Evolutionary conservation across 2,888 invertebrate species (phyloP).

Genomic region (Drosophila neonasuta): DNA sequence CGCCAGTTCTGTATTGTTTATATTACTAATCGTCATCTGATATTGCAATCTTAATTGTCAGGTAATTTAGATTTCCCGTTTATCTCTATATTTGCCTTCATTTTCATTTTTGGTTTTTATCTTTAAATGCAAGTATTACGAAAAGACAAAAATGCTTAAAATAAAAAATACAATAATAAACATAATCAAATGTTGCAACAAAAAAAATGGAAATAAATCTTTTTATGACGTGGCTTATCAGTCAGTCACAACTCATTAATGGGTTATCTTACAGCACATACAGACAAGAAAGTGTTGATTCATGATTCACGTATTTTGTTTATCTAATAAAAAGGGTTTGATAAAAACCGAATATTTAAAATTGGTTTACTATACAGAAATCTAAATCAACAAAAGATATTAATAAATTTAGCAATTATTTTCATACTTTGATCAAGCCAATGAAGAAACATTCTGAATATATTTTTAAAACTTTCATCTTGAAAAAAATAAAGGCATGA

Average conservation of each 20-base stretch:
- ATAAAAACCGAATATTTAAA: constrained; percentile 30
- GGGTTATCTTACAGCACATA: constrained; percentile 16
- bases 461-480: too few species aligned
- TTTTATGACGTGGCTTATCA: constrained; percentile 44
- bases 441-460: too few species aligned
- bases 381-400: too few species aligned
- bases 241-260: constrained; percentile 30
- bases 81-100: constrained; percentile 25
- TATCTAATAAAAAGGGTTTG: constrained; percentile 21
- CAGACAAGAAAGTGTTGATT: constrained; percentile 3
- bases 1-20: constrained; percentile 40
- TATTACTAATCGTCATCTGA: constrained; percentile 29
- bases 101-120: constrained; percentile 51
- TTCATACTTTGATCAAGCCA: too few species aligned
- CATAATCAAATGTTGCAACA: constrained; percentile 59
- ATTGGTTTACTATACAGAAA: too few species aligned
- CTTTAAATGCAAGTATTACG: constrained; percentile 66
- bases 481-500: not conserved
- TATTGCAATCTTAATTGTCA: constrained; percentile 37
- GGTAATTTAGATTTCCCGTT: constrained; percentile 36
- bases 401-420: too few species aligned
- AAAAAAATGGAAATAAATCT: constrained; percentile 11
- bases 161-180: constrained; percentile 45
- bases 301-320: constrained; percentile 28
- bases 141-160: constrained; percentile 57